A percentile compares a stretch with the other conserved stretches of the same genome.
Evolutionary conservation across 2,797 vertebrate species (phyloP).

Genomic region (Poeciliopsis gracilis): DNA sequence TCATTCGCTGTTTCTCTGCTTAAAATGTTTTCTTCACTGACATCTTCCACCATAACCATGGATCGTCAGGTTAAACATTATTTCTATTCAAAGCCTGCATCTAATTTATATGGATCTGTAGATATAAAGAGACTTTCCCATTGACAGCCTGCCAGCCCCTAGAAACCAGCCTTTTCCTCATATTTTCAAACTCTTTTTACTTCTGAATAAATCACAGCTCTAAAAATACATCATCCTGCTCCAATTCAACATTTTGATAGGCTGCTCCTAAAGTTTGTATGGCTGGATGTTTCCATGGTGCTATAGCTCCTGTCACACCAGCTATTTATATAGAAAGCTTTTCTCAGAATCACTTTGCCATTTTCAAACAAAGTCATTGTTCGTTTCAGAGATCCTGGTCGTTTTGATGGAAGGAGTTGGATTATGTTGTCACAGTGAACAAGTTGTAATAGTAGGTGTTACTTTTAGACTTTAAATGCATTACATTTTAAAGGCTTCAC

Average conservation of each 20-base stretch:
- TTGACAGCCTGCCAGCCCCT: background rate
- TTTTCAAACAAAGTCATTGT: background rate
- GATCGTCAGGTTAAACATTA: background rate
- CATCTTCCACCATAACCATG: background rate
- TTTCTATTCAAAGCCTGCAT: constrained; percentile 4
- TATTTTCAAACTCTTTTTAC: background rate
- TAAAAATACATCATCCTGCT: constrained; percentile 10
- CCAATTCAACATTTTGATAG: constrained; percentile 27
- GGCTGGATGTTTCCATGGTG: constrained; percentile 1
- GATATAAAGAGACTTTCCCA: background rate
- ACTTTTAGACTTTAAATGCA: background rate
- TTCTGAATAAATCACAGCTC: constrained; percentile 7
- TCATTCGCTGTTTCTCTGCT: constrained; percentile 17
- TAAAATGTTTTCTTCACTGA: background rate
- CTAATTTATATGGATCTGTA: background rate
- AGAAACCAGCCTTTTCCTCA: background rate
- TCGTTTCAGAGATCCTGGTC: background rate
- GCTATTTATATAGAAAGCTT: constrained; percentile 2
- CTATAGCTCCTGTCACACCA: constrained; percentile 7
- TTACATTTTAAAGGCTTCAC: background rate
- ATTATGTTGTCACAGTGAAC: background rate
- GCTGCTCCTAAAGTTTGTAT: constrained; percentile 17
- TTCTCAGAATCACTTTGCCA: background rate
- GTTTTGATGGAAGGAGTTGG: background rate
- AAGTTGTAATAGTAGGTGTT: background rate